Percentiles rank a stretch among this genome's conserved stretches.
phyloP scores from a whole-genome alignment of 2,113 vertebrate species.

The Coturnix japonica region DNA sequence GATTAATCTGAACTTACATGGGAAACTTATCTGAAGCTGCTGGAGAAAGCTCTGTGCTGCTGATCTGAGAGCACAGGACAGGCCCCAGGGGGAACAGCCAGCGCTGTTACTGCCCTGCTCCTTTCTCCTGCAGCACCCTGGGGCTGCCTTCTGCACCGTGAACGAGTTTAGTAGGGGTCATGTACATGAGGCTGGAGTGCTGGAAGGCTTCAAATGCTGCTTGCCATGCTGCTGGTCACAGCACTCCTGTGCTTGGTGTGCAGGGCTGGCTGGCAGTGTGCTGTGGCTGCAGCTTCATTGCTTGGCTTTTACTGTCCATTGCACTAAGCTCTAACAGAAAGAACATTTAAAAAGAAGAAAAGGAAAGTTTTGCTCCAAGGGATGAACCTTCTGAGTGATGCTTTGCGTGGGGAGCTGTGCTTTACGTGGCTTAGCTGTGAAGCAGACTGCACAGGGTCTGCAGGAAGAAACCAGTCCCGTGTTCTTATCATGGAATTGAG shows the following conservation, averaged over 20 bases:
- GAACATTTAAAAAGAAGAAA: not conserved
- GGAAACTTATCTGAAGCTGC: slow-evolving; percentile 18
- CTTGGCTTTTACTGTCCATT: not conserved
- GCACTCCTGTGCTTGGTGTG: not conserved
- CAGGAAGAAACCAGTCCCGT: slow-evolving; percentile 17
- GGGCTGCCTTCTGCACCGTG: not conserved
- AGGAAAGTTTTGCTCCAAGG: not conserved
- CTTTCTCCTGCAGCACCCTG: not conserved
- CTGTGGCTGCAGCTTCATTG: not conserved
- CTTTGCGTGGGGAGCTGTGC: slow-evolving; percentile 1
- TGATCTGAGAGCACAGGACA: not conserved
- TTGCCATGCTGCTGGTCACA: not conserved
- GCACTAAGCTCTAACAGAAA: not conserved
- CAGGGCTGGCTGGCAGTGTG: not conserved
- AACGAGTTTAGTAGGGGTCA: not conserved
- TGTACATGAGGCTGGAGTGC: not conserved
- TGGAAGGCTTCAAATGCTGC: not conserved
- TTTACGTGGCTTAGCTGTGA: slow-evolving; percentile 8
- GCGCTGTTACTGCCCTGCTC: not conserved
- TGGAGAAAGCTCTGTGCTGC: not conserved
- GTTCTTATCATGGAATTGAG: slow-evolving; percentile 39
- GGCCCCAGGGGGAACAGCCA: not conserved
- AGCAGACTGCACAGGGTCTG: slow-evolving; percentile 19
- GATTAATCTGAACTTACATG: slow-evolving; percentile 40
- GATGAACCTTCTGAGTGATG: slow-evolving; percentile 20